Conservation (phyloP, 2,888 invertebrate genomes). For the Entomobrya multifasciata region DNA sequence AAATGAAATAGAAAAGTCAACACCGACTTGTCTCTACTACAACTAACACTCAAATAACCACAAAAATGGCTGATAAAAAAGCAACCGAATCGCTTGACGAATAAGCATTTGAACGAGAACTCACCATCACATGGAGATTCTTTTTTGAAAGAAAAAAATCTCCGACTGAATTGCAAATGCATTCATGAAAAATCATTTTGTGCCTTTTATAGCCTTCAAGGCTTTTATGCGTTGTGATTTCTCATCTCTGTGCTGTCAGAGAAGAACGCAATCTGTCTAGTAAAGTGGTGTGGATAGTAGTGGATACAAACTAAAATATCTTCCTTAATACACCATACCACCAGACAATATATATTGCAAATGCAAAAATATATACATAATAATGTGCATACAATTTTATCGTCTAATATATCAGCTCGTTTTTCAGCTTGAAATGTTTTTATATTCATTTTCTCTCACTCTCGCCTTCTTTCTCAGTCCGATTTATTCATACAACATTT, state of each 20-base stretch:
- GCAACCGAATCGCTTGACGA: constrained; percentile 33
- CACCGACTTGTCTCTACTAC: not conserved
- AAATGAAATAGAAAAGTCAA: not conserved
- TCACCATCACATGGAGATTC: not conserved
- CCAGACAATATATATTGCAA: not conserved
- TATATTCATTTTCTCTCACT: constrained; percentile 35
- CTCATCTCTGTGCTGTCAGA: constrained; percentile 40
- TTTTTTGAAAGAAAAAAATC: constrained; percentile 9
- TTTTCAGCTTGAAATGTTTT: constrained; percentile 33
- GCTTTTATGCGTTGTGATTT: constrained; percentile 53
- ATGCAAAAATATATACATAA: constrained; percentile 21
- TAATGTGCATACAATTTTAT: not conserved
- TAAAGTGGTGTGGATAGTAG: not conserved
- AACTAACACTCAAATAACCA: constrained; percentile 9
- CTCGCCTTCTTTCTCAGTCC: not conserved
- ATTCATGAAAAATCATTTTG: constrained; percentile 64
- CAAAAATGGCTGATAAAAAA: constrained; percentile 7
- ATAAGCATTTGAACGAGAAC: not conserved
- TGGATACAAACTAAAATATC: constrained; percentile 20
- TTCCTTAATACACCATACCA: constrained; percentile 11
- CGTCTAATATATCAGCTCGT: constrained; percentile 9
- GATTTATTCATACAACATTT: constrained; percentile 49
- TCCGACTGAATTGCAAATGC: constrained; percentile 60
- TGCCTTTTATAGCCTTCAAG: constrained; percentile 62
- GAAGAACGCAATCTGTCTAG: constrained; percentile 28